Conservation (phyloP, 2,888 invertebrate genomes). For the Helobdella robusta region DNA sequence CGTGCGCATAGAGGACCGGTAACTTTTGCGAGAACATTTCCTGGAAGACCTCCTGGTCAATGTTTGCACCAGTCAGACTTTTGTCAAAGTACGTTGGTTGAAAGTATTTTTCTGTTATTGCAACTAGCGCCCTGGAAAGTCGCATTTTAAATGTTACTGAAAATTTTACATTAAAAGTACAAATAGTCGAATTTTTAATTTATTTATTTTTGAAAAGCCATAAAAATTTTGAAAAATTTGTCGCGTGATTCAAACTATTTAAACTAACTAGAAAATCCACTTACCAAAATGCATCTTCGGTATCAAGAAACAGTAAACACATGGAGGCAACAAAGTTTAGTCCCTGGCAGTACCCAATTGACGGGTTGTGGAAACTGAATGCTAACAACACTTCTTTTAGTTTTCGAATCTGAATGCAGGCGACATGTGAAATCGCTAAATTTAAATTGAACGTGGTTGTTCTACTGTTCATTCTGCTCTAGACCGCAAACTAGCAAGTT, state of each 20-base stretch:
- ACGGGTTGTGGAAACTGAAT: slow-evolving; percentile 53
- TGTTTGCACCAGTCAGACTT: slow-evolving; percentile 53
- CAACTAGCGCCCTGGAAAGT: slow-evolving; percentile 52
- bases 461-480: no score
- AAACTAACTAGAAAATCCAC: no score
- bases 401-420: slow-evolving; percentile 52
- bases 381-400: slow-evolving; percentile 53
- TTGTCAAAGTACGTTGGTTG: slow-evolving; percentile 53
- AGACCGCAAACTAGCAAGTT: no score
- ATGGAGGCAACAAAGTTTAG: slow-evolving; percentile 55
- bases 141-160: no score
- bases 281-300: slow-evolving; percentile 55
- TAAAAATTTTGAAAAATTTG: no score
- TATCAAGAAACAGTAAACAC: slow-evolving; percentile 52
- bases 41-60: slow-evolving; percentile 52
- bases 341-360: slow-evolving; percentile 54
- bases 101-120: slow-evolving; percentile 53
- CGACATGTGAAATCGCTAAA: no score
- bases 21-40: slow-evolving; percentile 51
- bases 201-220: no score
- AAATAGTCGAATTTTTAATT: no score
- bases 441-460: no score
- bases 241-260: no score
- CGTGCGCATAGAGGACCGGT: slow-evolving; percentile 50
- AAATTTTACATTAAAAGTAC: no score